Percentiles rank a stretch among this genome's conserved stretches.
Evolutionary conservation across 2,888 invertebrate species (phyloP).

Genomic region (Melanostoma scalare): DNA sequence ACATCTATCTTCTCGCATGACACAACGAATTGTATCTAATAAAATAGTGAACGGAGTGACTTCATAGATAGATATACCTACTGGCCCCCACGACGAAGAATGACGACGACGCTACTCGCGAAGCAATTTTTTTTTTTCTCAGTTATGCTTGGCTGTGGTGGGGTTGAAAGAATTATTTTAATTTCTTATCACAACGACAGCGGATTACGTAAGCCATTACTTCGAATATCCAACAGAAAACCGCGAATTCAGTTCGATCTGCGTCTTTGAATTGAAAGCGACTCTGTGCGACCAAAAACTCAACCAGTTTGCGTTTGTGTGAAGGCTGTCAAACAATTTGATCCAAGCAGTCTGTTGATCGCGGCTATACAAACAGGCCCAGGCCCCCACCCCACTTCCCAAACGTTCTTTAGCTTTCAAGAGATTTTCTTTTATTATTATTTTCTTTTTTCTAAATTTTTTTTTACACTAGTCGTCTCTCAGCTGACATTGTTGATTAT

Average conservation of each 20-base stretch:
- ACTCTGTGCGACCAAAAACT: constrained; percentile 4
- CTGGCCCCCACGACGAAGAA: neutral
- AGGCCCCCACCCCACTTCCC: neutral
- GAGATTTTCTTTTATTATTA: neutral
- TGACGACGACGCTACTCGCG: constrained; percentile 1
- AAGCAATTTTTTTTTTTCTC: too few relatives aligned
- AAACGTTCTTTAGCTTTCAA: constrained; percentile 10
- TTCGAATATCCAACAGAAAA: constrained; percentile 7
- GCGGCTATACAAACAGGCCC: too few relatives aligned
- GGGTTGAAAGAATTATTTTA: neutral
- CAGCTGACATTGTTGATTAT: constrained; percentile 21
- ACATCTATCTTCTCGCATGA: constrained; percentile 6
- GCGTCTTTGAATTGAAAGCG: constrained; percentile 14
- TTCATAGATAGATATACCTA: neutral
- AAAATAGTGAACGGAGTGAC: neutral
- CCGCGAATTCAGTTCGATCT: constrained; percentile 37
- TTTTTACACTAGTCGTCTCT: neutral
- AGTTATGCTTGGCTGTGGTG: neutral
- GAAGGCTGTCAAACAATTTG: constrained; percentile 9
- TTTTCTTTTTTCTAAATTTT: neutral
- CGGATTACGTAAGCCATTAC: constrained; percentile 40
- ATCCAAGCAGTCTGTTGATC: constrained; percentile 28
- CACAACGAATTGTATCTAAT: neutral
- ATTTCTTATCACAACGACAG: constrained; percentile 36
- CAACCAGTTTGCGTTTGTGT: neutral